Evolutionary conservation across 1,140 invertebrate genomes (phyloP), one percentile per base, ranked within the genome.

Genomic region (Hermatobates lingyangjiaoensis): DNA sequence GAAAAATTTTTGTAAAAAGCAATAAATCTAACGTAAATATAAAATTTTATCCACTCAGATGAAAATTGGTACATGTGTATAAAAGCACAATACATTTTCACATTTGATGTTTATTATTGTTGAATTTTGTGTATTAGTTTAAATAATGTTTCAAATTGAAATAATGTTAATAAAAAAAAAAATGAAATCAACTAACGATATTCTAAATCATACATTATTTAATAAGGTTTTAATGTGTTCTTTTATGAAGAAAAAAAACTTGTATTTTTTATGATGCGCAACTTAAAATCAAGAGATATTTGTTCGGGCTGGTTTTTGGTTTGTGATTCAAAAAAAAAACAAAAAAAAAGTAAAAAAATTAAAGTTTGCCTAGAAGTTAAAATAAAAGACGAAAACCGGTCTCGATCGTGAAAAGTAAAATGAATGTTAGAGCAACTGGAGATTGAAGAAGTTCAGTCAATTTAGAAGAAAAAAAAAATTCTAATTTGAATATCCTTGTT

Each of bases 101-200:
- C 27, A 24, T 46, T 24, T 18, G 26, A 24, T 24, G 23, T 24
- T 46, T 24, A 24, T 24, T 10, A 46, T 46, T 46, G 24, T 48
- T 48, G 23, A 38, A 28, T 49, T 34, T 2, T 23, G 27, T 49
- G 18, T 23, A 20, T 49, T 38, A 49, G 48, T 49, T 49, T 49
- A 49, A 49, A 23, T 20, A 26, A 38, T 28, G 34, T 49, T 48
- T 45, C 24, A 18, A 21, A n/a, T 38, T 10, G 30, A n/a, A n/a
- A n/a, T n/a, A n/a, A n/a, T n/a, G n/a, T n/a, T 34, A 38, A 38
- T 38, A 24, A 24, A 42, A 38, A 26, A 26, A 50, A 23, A 54
- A 49, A 25, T 45, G 49, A 49, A 54, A 54, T 54, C 52, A 54
- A 54, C 52, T 54, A 54, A 54, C 47, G 52, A 54, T 54, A 54